Conservation (phyloP, 2,113 vertebrate genomes). For the Harpagus bidentatus region DNA sequence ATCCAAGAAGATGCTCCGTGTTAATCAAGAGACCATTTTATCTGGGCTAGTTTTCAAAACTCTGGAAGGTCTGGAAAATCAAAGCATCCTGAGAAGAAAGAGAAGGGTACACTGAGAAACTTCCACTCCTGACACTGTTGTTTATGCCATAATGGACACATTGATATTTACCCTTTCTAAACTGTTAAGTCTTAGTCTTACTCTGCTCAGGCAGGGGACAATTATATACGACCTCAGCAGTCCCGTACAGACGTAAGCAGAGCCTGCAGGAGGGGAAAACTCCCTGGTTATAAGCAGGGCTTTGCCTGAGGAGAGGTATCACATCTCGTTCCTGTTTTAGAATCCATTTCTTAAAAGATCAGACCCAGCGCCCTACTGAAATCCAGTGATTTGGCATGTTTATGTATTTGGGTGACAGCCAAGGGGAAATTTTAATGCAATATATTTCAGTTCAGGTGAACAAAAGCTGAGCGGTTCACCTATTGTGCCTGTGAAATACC, state of each 20-base stretch:
- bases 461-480: not conserved
- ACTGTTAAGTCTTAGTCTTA: not conserved
- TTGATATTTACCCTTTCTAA: not conserved
- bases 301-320: not conserved
- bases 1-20: not conserved
- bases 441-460: not conserved
- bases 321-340: not conserved
- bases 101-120: not conserved
- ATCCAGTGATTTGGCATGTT: not conserved
- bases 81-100: not conserved
- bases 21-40: not conserved
- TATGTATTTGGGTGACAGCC: not conserved
- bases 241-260: fast-evolving
- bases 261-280: not conserved
- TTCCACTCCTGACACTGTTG: not conserved
- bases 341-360: not conserved
- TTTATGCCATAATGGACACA: not conserved
- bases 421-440: not conserved
- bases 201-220: not conserved
- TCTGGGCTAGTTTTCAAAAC: not conserved
- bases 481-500: not conserved
- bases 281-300: not conserved
- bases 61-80: not conserved
- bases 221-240: not conserved
- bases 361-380: not conserved